Evolutionary conservation across 1,140 invertebrate genomes (phyloP).

Genomic region (Chionoecetes opilio): DNA sequence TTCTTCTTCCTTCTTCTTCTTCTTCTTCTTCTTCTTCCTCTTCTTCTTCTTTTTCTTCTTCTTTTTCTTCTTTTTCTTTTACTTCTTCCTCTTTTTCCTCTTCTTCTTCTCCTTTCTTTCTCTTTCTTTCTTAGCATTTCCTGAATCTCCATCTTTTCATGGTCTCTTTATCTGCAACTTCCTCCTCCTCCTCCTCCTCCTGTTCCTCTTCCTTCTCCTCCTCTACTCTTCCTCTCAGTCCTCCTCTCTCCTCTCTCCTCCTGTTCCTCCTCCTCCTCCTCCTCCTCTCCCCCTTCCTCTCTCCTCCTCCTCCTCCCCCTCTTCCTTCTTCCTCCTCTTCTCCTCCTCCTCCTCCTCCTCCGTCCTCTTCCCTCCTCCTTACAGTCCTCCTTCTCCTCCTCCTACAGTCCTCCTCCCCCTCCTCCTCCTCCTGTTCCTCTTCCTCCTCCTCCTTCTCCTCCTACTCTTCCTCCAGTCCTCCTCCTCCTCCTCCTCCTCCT

Average conservation of each 20-base stretch:
- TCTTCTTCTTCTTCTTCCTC: not conserved
- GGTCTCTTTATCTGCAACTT: not conserved
- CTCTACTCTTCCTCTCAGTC: too few relatives aligned
- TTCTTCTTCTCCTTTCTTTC: not conserved
- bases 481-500: not conserved
- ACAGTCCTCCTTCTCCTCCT: not conserved
- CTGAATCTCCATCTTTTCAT: not conserved
- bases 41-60: not conserved
- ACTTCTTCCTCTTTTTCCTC: not conserved
- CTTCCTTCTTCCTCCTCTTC: not conserved
- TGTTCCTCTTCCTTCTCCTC: not conserved
- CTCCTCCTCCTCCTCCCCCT: too few relatives aligned
- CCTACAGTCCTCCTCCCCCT: not conserved
- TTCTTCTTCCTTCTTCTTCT: not conserved
- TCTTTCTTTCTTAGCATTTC: not conserved
- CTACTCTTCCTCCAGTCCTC: not conserved
- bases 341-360: not conserved
- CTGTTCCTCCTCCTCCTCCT: too few relatives aligned
- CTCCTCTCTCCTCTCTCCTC: too few relatives aligned
- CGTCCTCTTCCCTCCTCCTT: not conserved
- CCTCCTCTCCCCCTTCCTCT: too few relatives aligned
- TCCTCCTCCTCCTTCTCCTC: not conserved
- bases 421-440: not conserved
- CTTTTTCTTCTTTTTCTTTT: not conserved
- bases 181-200: conserved; percentile 21